phyloP scores from a whole-genome alignment of 2,113 vertebrate species.

The Danionella cerebrum region DNA sequence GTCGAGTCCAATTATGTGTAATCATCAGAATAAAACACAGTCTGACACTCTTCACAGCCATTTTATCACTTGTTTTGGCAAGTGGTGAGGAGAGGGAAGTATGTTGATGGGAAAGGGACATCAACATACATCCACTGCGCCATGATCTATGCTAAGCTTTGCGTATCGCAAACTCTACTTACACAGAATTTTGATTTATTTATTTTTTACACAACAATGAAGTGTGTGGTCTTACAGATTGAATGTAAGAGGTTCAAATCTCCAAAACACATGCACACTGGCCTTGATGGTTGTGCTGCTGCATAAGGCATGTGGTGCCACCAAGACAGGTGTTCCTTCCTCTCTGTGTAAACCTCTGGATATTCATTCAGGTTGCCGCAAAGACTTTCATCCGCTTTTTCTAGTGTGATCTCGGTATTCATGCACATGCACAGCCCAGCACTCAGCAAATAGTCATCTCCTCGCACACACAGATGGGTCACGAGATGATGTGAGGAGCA shows the following conservation, averaged over 20 bases:
- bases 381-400: constrained; percentile 7
- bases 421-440: constrained; percentile 18
- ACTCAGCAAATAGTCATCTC: constrained; percentile 8
- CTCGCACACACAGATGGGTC: neutral
- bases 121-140: no score
- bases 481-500: neutral
- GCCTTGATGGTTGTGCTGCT: neutral
- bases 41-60: no score
- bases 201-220: neutral
- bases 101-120: no score
- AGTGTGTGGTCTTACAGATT: neutral
- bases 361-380: neutral
- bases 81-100: no score
- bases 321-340: neutral
- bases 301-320: neutral
- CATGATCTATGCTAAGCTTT: no score
- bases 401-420: constrained; percentile 14
- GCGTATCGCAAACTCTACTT: no score
- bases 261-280: neutral
- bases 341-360: neutral
- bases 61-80: no score
- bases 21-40: no score
- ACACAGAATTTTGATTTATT: no score
- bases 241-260: neutral
- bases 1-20: no score